Evolutionary conservation across 2,113 vertebrate genomes (phyloP), one percentile per base, ranked within the genome.

Genomic region (Anguilla japonica): DNA sequence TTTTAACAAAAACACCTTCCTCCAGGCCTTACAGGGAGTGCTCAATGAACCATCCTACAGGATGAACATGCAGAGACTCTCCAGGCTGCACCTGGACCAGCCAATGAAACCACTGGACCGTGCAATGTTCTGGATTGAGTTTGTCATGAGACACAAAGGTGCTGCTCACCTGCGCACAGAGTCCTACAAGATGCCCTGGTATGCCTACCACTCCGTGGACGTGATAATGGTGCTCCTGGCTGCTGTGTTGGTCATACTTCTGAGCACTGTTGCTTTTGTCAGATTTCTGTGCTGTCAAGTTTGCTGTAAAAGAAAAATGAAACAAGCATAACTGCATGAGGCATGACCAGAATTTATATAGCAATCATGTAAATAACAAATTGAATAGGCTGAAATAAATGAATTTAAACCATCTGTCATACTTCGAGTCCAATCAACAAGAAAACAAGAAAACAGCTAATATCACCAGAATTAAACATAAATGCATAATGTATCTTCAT

Each of bases 71-170:
- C 92, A 94, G 90, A 94, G 84, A 79, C 91, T 95, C 43, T 95
- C 95, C n/a, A 83, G 87, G 22, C 91, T 95, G 82, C 94, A 94
- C 87, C 90, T 88, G 86, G 95, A 96, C 89, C 88, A 91, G 56
- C 93, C 93, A 1, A 29, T 94, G 29, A 86, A 87, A 14, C 94
- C 96, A 0, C 13, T 95, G 40, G 92, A 95, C 26, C 88, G n/a
- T 1, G 94, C 94, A 82, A 41, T 95, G 86, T 96, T 94, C 93
- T 96, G 95, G 94, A 94, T 94, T 15, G 94, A 95, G 91, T 95
- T 91, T 88, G 93, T 95, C 39, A 95, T 95, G 83, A 93, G 93
- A 82, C 93, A 96, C 90, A 92, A 92, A 93, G 95, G 95, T 41
- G 94, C 93, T 16, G 90, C 92, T 87, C 94, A 95, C 88, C 90